Base-by-base conservation (phyloP, 2,113 vertebrate genomes). In the Antechinus flavipes region DNA sequence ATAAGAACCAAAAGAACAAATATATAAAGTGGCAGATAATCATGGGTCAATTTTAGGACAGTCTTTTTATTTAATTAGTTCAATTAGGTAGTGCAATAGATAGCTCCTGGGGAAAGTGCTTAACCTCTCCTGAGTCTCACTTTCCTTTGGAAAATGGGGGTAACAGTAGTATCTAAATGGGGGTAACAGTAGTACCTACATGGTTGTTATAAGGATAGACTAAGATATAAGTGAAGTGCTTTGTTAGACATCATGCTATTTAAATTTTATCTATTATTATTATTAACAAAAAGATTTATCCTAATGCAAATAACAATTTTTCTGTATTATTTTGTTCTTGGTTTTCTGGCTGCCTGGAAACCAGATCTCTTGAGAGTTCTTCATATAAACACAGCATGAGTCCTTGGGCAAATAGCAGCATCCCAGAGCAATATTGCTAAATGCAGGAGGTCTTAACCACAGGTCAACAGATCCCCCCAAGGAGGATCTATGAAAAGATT, bases 21-120 rank as follows among this genome's bases (percentile, higher is more conserved):
- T 54, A 25, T 91, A 94, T 96, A 97, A 98, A 89, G 91, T 96
- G 97, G 96, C 30, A 96, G 24, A 68, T 90, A 96, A 97, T 46
- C 92, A 90, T 90, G 24, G 54, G 50, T 42, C 95, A 76, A 95
- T 89, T 46, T 91, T 61, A 76, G 91, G 91, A 89, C 95, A 91
- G 54, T 92, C 91, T 92, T 97, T 94, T 94, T 61, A 10, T 96
- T 96, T 95, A 42, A 68, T 50, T 91, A 84, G n/a, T 19, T 16
- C n/a, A 42, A 5, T 42, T 42, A 23, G n/a, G 35, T 84, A 16
- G n/a, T 84, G n/a, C n/a, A 42, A 6, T 42, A 23, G 68, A 84
- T 84, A 76, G 68, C 4, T 22, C 68, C 68, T n/a, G 68, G 68
- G 16, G 35, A 76, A n/a, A 76, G n/a, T 35, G 42, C 68, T 19